These are phyloP conservation scores for Panthera tigris DNA, from an alignment of 2,113 vertebrate genomes.

Conservation along the genomic window DNA sequence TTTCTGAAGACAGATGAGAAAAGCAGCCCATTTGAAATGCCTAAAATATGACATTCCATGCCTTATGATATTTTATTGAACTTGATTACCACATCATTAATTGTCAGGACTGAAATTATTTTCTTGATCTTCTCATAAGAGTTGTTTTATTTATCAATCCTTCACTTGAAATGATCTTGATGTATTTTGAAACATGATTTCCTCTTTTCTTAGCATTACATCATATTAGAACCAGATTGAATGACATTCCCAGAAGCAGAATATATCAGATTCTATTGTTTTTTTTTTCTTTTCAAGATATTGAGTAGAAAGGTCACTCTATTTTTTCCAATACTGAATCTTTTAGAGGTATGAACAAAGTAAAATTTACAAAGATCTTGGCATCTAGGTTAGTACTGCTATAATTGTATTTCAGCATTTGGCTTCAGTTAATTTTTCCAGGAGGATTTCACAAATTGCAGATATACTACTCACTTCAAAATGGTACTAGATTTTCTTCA, in stretches of 20 bases:
- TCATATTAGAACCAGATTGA: not conserved
- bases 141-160: not conserved
- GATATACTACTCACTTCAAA: not conserved
- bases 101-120: not conserved
- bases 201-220: not conserved
- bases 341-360: not conserved
- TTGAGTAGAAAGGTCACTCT: not conserved
- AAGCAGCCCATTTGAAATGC: not conserved
- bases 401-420: constrained; percentile 3
- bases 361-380: not conserved
- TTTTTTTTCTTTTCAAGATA: not conserved
- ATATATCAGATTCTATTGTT: not conserved
- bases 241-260: constrained; percentile 1
- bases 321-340: constrained; percentile 30
- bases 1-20: not conserved
- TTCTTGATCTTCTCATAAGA: not conserved
- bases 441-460: not conserved
- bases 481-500: not conserved
- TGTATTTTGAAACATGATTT: not conserved
- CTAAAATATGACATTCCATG: not conserved
- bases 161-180: not conserved
- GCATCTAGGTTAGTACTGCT: not conserved
- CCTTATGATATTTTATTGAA: not conserved
- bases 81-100: not conserved
- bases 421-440: not conserved